Conservation (phyloP, 64 coral and sea anemone genomes). For the Acropora yongei region DNA sequence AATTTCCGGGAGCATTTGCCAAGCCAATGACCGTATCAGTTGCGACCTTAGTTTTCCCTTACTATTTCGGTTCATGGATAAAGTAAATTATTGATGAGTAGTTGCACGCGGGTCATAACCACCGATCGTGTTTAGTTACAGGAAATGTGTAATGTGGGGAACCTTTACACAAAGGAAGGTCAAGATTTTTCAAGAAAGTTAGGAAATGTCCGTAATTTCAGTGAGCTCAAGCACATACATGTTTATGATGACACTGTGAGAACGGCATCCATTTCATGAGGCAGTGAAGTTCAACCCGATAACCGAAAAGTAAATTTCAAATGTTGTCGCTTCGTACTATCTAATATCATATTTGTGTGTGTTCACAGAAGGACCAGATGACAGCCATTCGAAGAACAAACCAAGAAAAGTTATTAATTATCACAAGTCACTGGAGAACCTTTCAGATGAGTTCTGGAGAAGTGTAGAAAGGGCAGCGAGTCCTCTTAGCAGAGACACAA, state of each 20-base stretch:
- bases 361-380: constrained; percentile 12
- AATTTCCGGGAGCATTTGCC: background rate
- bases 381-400: background rate
- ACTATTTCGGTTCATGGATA: too few species aligned
- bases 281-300: background rate
- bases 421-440: constrained; percentile 64
- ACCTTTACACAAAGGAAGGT: too few species aligned
- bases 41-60: background rate
- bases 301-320: background rate
- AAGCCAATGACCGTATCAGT: background rate
- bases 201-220: too few species aligned
- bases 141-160: too few species aligned
- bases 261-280: too few species aligned
- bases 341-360: background rate
- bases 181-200: too few species aligned
- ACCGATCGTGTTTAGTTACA: too few species aligned
- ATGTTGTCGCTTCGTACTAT: background rate
- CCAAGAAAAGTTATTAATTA: constrained; percentile 36
- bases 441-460: constrained; percentile 68
- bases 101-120: too few species aligned
- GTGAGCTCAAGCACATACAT: too few species aligned
- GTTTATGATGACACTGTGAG: too few species aligned
- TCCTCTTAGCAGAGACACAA: constrained; percentile 24
- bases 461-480: constrained; percentile 50
- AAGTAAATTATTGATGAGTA: background rate